Percentiles rank a stretch among this genome's conserved stretches.
Conservation (phyloP, 2,113 vertebrate species). For the Heterocephalus glaber region DNA sequence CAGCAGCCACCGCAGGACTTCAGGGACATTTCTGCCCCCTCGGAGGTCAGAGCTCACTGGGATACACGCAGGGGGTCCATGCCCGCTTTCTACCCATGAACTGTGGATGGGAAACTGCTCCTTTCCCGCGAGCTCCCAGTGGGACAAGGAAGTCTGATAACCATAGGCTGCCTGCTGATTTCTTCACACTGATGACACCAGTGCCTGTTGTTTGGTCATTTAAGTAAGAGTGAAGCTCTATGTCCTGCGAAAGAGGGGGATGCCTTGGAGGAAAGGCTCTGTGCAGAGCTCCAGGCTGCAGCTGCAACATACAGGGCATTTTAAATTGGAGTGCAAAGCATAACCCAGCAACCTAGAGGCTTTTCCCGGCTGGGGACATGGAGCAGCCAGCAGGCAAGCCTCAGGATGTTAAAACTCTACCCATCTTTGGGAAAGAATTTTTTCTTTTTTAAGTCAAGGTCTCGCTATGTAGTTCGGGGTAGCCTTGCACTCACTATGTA, state of each 20-base stretch:
- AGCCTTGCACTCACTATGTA: background rate
- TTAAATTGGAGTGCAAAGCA: background rate
- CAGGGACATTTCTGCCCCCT: background rate
- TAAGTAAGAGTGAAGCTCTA: conserved; percentile 23
- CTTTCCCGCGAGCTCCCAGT: background rate
- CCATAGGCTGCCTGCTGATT: background rate
- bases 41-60: background rate
- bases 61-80: background rate
- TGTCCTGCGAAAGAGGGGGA: conserved; percentile 14
- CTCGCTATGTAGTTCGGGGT: background rate
- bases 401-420: background rate
- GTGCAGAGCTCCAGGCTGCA: conserved; percentile 26
- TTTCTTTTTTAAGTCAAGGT: background rate
- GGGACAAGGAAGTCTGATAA: background rate
- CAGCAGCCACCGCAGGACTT: conserved; percentile 15
- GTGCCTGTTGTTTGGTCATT: conserved; percentile 24
- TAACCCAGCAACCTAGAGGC: background rate
- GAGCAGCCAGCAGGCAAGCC: background rate
- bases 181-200: background rate
- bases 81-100: background rate
- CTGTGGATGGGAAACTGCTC: background rate
- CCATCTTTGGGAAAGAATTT: background rate
- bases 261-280: conserved; percentile 20
- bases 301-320: background rate
- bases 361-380: background rate